A percentile compares a stretch with the other conserved stretches of the same genome.
These are phyloP conservation scores for Drosophila formosana DNA, from an alignment of 2,888 invertebrate genomes.

Conservation along the genomic window DNA sequence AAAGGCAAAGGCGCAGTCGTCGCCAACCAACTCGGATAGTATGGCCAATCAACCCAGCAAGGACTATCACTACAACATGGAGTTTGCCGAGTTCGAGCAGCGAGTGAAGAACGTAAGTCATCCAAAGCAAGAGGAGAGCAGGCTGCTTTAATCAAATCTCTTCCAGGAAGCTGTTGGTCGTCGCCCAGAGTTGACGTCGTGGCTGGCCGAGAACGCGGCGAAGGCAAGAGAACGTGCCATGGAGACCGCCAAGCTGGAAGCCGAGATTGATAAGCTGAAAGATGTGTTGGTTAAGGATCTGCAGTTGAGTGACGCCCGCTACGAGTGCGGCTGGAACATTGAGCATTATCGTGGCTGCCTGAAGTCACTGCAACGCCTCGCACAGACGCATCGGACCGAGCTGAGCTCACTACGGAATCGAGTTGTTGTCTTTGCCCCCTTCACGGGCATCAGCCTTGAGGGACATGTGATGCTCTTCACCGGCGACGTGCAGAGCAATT, in stretches of 20 bases:
- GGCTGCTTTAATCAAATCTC: neutral
- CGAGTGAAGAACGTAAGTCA: conserved; percentile 34
- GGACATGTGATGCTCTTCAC: conserved; percentile 96
- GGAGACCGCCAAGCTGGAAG: conserved; percentile 88
- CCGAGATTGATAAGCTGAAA: conserved; percentile 88
- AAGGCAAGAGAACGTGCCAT: conserved; percentile 89
- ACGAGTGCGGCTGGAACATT: conserved; percentile 95
- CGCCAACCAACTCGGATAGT: conserved; percentile 16
- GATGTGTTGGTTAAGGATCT: conserved; percentile 83
- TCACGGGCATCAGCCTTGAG: conserved; percentile 95
- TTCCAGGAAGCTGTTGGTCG: conserved; percentile 62
- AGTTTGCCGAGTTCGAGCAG: conserved; percentile 74
- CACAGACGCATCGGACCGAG: conserved; percentile 90
- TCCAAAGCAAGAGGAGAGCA: no score
- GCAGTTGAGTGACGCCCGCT: conserved; percentile 88
- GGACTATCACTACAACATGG: conserved; percentile 74
- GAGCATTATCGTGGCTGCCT: conserved; percentile 96
- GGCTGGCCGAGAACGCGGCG: conserved; percentile 90
- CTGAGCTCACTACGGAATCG: conserved; percentile 90
- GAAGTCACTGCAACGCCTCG: conserved; percentile 91
- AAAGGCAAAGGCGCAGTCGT: conserved; percentile 22
- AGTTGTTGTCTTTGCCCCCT: conserved; percentile 93
- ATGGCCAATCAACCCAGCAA: conserved; percentile 63
- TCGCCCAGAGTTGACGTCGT: conserved; percentile 84
- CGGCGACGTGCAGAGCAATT: conserved; percentile 96